Evolutionary conservation across 2,888 invertebrate species (phyloP).

Genomic region (Chymomyza amoena): DNA sequence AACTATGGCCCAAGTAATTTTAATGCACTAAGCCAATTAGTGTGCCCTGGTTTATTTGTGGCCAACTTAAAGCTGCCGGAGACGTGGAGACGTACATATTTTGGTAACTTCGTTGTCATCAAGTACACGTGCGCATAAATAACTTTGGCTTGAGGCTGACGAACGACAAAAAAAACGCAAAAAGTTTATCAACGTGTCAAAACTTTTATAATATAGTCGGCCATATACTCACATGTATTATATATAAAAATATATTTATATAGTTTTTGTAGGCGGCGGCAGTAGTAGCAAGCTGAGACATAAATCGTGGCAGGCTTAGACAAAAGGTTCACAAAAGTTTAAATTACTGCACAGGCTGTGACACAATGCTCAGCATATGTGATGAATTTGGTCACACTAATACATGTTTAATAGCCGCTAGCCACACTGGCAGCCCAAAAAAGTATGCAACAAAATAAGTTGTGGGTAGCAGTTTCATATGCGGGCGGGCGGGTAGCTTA

Average conservation of each 20-base stretch:
- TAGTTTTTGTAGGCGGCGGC: background rate
- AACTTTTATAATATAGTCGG: conserved; percentile 74
- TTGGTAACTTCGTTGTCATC: conserved; percentile 41
- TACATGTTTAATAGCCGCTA: conserved; percentile 63
- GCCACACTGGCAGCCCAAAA: conserved; percentile 32
- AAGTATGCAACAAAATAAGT: conserved; percentile 50
- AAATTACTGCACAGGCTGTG: conserved; percentile 67
- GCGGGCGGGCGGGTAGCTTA: background rate
- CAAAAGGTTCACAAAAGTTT: conserved; percentile 47
- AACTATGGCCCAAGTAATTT: conserved; percentile 69
- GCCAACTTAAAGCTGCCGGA: background rate
- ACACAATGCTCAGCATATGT: conserved; percentile 51
- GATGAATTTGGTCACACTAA: conserved; percentile 48
- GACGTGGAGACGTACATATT: background rate
- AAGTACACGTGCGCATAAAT: conserved; percentile 55
- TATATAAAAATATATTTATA: conserved; percentile 4
- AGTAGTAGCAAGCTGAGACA: conserved; percentile 11
- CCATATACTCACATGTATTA: conserved; percentile 24
- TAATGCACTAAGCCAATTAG: conserved; percentile 71
- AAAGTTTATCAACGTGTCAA: conserved; percentile 69
- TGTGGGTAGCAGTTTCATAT: background rate
- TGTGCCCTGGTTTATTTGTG: conserved; percentile 56
- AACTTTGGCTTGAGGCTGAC: conserved; percentile 23
- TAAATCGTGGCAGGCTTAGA: background rate
- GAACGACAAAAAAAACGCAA: conserved; percentile 17